phyloP scores from a whole-genome alignment of 1,140 invertebrate genomes.

The Dufourea novaeangliae region DNA sequence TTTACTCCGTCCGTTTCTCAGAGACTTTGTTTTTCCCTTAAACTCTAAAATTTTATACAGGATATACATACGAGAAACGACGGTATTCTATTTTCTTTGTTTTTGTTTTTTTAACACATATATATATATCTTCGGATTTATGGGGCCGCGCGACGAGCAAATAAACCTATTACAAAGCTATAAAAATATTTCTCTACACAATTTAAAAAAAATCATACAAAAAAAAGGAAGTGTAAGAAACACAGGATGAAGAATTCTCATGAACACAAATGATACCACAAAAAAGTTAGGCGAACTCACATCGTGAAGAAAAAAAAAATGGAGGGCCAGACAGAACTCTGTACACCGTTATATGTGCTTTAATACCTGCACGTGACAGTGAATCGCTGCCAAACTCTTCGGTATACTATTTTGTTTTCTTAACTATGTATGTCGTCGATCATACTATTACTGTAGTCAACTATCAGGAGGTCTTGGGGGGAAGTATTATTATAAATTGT shows the following conservation, averaged over 20 bases:
- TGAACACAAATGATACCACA: background rate
- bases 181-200: slow-evolving; percentile 6
- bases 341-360: slow-evolving; percentile 29
- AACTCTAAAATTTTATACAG: background rate
- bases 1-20: slow-evolving; percentile 8
- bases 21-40: background rate
- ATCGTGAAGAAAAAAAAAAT: slow-evolving; percentile 10
- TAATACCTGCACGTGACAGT: slow-evolving; percentile 45
- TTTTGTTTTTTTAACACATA: background rate
- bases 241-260: slow-evolving; percentile 3
- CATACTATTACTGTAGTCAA: slow-evolving; percentile 43
- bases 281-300: slow-evolving; percentile 29
- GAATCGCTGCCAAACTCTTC: slow-evolving; percentile 42
- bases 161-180: background rate
- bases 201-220: background rate
- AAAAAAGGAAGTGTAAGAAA: background rate
- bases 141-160: background rate
- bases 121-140: background rate
- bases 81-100: background rate
- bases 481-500: slow-evolving; percentile 68
- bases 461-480: slow-evolving; percentile 38
- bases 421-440: slow-evolving; percentile 45
- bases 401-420: slow-evolving; percentile 30
- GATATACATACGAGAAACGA: background rate
- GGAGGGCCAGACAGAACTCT: background rate